A percentile compares a stretch with the other conserved stretches of the same genome.
Conservation (phyloP, 2,888 invertebrate genomes). For the Diadromus collaris region DNA sequence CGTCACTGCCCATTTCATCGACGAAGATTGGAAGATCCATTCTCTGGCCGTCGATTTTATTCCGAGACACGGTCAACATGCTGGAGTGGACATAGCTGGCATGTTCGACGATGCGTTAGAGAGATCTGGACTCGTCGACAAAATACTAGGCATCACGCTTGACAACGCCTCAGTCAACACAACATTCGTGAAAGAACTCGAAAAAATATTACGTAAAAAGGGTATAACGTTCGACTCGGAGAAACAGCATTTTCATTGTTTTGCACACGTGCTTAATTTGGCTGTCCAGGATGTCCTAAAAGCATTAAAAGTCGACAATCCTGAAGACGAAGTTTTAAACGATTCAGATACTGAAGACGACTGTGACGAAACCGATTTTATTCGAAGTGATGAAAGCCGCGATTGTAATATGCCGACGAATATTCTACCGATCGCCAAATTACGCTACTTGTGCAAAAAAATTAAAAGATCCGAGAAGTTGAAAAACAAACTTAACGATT, state of each 20-base stretch:
- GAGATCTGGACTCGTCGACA: conserved; percentile 37
- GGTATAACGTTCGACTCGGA: conserved; percentile 21
- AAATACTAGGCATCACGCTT: conserved; percentile 40
- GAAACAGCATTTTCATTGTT: conserved; percentile 31
- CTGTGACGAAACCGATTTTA: background rate
- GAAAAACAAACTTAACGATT: conserved; percentile 12
- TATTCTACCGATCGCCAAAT: conserved; percentile 26
- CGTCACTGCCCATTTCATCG: conserved; percentile 10
- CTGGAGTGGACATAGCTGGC: conserved; percentile 1
- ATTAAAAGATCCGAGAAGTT: conserved; percentile 20
- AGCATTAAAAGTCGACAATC: conserved; percentile 19
- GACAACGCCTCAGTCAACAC: conserved; percentile 39
- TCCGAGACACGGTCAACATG: conserved; percentile 13
- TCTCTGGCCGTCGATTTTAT: conserved; percentile 25
- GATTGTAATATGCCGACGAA: background rate
- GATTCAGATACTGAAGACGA: conserved; percentile 11
- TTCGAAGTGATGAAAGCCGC: background rate
- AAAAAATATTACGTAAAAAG: conserved; percentile 14
- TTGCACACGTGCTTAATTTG: conserved; percentile 30
- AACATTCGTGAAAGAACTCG: conserved; percentile 7
- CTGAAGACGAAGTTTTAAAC: conserved; percentile 2
- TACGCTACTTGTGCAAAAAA: conserved; percentile 12
- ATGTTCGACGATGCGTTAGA: conserved; percentile 14
- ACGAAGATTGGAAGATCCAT: conserved; percentile 15
- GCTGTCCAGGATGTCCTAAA: conserved; percentile 33